A percentile compares a stretch with the other conserved stretches of the same genome.
Evolutionary conservation across 2,888 invertebrate genomes (phyloP).

Genomic region (Tetropium fuscum): DNA sequence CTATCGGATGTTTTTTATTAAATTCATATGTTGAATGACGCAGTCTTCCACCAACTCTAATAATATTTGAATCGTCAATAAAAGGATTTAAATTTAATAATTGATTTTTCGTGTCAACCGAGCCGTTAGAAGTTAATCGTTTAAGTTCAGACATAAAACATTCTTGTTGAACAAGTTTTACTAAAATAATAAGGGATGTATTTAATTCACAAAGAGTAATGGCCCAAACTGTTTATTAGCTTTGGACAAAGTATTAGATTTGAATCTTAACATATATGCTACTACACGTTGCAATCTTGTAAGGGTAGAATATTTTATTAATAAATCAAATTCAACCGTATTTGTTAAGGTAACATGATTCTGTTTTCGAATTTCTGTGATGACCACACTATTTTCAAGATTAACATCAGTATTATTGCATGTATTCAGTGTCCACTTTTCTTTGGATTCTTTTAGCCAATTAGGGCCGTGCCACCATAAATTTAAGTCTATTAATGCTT

Average conservation of each 20-base stretch:
- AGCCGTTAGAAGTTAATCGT: not conserved
- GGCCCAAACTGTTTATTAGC: too few species aligned
- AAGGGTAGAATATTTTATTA: too few species aligned
- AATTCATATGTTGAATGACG: constrained; percentile 23
- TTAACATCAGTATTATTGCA: not conserved
- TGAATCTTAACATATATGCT: not conserved
- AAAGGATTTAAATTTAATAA: constrained; percentile 27
- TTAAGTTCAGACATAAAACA: constrained; percentile 18
- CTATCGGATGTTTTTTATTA: constrained; percentile 24
- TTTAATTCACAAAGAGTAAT: constrained; percentile 11
- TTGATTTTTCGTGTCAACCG: constrained; percentile 15
- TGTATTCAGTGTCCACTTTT: too few species aligned
- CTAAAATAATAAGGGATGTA: not conserved
- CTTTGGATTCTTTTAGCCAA: too few species aligned
- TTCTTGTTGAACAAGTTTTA: constrained; percentile 9
- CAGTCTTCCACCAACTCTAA: constrained; percentile 30
- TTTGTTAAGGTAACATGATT: too few species aligned
- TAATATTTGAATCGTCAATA: constrained; percentile 13
- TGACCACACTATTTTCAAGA: not conserved
- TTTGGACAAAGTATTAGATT: not conserved
- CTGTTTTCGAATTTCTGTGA: too few species aligned
- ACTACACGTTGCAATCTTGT: too few species aligned
- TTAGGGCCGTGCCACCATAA: constrained; percentile 11
- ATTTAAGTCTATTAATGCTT: not conserved
- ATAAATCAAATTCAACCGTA: too few species aligned